These are phyloP conservation scores for Hypercompe scribonia DNA, from an alignment of 2,888 invertebrate species.

Conservation along the genomic window DNA sequence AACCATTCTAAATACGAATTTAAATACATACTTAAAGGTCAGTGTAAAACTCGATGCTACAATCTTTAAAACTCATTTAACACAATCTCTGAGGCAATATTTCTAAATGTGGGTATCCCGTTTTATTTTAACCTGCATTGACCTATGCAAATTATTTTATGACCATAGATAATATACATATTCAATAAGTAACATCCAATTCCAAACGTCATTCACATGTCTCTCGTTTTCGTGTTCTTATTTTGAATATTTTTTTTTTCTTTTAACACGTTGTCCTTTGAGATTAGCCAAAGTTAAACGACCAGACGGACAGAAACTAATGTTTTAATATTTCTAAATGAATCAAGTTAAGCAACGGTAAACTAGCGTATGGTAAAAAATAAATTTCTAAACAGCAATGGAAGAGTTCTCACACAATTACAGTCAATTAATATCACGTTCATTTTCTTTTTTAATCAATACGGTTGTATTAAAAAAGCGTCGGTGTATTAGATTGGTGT, in stretches of 20 bases:
- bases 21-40: background rate
- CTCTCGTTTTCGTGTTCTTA: background rate
- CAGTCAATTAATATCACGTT: conserved; percentile 44
- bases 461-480: conserved; percentile 24
- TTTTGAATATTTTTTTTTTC: background rate
- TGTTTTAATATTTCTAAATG: conserved; percentile 33
- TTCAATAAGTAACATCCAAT: background rate
- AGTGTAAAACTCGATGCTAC: background rate
- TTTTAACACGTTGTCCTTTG: background rate
- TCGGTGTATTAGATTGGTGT: conserved; percentile 14
- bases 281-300: background rate
- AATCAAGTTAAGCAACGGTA: conserved; percentile 42
- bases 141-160: conserved; percentile 12
- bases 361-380: conserved; percentile 38
- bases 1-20: background rate
- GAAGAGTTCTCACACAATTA: conserved; percentile 45
- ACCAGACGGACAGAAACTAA: conserved; percentile 30
- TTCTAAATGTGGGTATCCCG: conserved; percentile 1
- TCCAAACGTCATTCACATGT: background rate
- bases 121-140: conserved; percentile 11
- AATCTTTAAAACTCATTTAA: conserved; percentile 6
- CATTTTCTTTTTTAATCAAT: conserved; percentile 33
- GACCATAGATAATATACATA: conserved; percentile 11
- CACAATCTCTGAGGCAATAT: background rate
- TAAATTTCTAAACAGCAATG: conserved; percentile 34